Percentiles rank a stretch among this genome's conserved stretches.
Evolutionary conservation across 2,888 invertebrate species (phyloP).

Genomic region (Pollenia angustigena): DNA sequence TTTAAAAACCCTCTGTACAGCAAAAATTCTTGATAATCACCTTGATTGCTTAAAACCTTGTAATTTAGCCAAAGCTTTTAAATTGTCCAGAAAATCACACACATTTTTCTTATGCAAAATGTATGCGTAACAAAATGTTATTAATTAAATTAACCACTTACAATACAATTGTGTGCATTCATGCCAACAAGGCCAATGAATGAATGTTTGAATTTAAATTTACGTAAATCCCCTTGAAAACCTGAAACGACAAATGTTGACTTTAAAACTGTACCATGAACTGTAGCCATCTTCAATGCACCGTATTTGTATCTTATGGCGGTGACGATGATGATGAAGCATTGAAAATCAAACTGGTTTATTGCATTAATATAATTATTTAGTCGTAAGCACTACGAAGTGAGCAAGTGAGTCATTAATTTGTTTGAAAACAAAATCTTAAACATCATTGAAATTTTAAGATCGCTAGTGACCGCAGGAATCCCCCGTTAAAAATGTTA

Average conservation of each 20-base stretch:
- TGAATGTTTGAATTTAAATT: not conserved
- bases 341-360: conserved; percentile 17
- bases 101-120: not conserved
- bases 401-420: not conserved
- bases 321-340: not conserved
- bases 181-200: conserved; percentile 2
- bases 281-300: conserved; percentile 15
- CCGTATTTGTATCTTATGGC: not conserved
- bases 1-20: too few species aligned
- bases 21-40: not conserved
- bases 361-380: not conserved
- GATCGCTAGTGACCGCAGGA: not conserved
- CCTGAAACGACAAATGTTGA: not conserved
- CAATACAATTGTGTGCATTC: not conserved
- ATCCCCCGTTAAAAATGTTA: not conserved
- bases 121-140: not conserved
- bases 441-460: not conserved
- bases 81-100: not conserved
- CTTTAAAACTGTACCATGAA: conserved; percentile 6
- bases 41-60: not conserved
- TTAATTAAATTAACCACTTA: conserved; percentile 4
- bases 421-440: not conserved
- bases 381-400: not conserved
- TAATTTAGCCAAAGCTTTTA: not conserved
- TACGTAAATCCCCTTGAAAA: conserved; percentile 43